A percentile compares a stretch with the other conserved stretches of the same genome.
Evolutionary conservation across 2,797 vertebrate species (phyloP).

Genomic region (Eidolon dupreanum): DNA sequence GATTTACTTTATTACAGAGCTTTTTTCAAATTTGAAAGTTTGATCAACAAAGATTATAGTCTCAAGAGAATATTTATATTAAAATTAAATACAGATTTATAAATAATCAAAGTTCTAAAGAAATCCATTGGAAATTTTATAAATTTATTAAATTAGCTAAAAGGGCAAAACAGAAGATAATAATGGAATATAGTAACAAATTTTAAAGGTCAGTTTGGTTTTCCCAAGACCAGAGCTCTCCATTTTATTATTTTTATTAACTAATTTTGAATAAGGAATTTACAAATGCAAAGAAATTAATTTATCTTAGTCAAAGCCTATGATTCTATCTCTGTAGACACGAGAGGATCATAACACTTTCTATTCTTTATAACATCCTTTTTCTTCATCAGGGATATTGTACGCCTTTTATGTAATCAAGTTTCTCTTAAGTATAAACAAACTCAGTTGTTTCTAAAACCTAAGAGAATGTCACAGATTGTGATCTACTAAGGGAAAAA

Average conservation of each 20-base stretch:
- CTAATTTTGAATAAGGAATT: neutral
- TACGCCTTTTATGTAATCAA: neutral
- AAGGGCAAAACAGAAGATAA: neutral
- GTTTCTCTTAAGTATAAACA: neutral
- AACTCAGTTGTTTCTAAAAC: slow-evolving; percentile 30
- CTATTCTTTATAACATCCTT: neutral
- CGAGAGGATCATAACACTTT: neutral
- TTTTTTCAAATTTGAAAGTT: neutral
- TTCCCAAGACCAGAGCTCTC: neutral
- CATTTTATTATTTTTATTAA: neutral
- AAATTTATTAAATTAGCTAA: neutral
- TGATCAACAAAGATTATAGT: slow-evolving; percentile 14
- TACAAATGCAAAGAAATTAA: slow-evolving; percentile 20
- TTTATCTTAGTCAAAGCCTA: neutral
- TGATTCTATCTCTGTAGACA: neutral
- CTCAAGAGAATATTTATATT: neutral
- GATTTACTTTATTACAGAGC: neutral
- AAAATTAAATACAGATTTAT: neutral
- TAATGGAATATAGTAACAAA: neutral
- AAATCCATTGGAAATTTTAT: neutral
- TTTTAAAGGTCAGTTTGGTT: neutral
- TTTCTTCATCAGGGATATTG: neutral
- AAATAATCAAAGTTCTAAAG: neutral
- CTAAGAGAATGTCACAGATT: neutral
- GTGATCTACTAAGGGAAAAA: neutral